Base-by-base conservation (phyloP, 2,797 vertebrate species). In the Gymnodraco acuticeps region DNA sequence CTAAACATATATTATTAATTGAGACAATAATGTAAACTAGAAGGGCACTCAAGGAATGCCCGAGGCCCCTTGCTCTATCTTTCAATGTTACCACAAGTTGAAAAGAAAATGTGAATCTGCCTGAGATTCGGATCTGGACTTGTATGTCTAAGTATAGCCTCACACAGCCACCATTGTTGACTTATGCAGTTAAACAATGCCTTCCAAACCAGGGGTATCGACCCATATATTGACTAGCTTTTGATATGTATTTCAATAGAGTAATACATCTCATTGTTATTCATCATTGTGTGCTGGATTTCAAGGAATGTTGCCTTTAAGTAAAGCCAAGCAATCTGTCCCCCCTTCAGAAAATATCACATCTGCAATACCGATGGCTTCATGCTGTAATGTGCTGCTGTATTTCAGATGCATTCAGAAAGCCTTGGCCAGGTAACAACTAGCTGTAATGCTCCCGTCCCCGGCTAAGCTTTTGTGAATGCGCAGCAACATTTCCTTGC, bases 401-500 rank as follows among this genome's bases (percentile, higher is more conserved):
- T 83, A 68, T 75, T 77, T 78, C 62, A 73, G 62, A 70, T 43
- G 58, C 43, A 50, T 71, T 81, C 64, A 33, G 54, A 64, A 64
- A 84, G 62, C 64, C 48, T 63, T 31, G 51, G 62, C 52, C 48
- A 73, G 74, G 86, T 85, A 84, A 88, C 88, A 78, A 76, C 89
- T 82, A 76, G 81, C 73, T 70, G 59, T 73, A 82, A 75, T 76
- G 27, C 64, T 42, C 51, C 58, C 1, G 38, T 82, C n/a, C 23
- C 69, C 1, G 17, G 66, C 70, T 69, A 48, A 71, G 87, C 81
- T 85, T 38, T 80, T 81, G 73, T 84, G 70, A 88, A 84, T 80
- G 81, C 70, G 60, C 61, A 73, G 84, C 82, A 83, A 87, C 83
- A 83, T 89, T 91, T 89, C 82, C 83, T 85, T 82, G 80, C 86